Evolutionary conservation across 64 coral and sea anemone genomes (phyloP).

Genomic region (Montipora foliosa): DNA sequence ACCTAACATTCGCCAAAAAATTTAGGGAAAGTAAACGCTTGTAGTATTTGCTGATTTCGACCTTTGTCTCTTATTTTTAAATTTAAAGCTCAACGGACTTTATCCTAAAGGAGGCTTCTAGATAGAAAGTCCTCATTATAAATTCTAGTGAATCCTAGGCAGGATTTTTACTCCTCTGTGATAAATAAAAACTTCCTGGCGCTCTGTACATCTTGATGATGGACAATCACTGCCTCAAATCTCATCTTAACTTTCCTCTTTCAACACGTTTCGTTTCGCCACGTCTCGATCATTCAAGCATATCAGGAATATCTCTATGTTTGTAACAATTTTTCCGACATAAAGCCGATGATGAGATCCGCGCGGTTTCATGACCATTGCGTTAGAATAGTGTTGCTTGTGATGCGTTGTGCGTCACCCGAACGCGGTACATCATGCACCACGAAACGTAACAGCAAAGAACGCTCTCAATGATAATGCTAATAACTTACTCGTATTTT

Average conservation of each 20-base stretch:
- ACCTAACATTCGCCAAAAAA: slow-evolving; percentile 44
- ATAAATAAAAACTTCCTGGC: not conserved
- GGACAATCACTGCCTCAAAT: not conserved
- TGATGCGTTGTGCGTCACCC: slow-evolving; percentile 1
- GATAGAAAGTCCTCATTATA: too few species aligned
- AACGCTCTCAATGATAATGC: not conserved
- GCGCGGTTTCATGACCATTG: not conserved
- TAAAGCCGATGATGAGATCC: not conserved
- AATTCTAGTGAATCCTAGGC: not conserved
- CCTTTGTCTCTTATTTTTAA: not conserved
- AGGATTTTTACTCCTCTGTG: not conserved
- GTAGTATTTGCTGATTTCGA: not conserved
- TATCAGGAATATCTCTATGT: not conserved
- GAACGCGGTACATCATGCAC: not conserved
- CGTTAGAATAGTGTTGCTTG: not conserved
- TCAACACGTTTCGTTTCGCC: not conserved
- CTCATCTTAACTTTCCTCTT: slow-evolving; percentile 29
- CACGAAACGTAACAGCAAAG: too few species aligned
- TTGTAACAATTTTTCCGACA: not conserved
- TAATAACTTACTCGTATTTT: not conserved
- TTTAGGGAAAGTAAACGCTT: slow-evolving; percentile 28
- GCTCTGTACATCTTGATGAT: not conserved
- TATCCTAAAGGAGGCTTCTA: not conserved
- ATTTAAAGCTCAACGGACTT: not conserved
- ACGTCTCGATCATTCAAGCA: not conserved